These are phyloP conservation scores for Pangasius mekongensis DNA, from an alignment of 2,797 vertebrate species.

Conservation along the genomic window DNA sequence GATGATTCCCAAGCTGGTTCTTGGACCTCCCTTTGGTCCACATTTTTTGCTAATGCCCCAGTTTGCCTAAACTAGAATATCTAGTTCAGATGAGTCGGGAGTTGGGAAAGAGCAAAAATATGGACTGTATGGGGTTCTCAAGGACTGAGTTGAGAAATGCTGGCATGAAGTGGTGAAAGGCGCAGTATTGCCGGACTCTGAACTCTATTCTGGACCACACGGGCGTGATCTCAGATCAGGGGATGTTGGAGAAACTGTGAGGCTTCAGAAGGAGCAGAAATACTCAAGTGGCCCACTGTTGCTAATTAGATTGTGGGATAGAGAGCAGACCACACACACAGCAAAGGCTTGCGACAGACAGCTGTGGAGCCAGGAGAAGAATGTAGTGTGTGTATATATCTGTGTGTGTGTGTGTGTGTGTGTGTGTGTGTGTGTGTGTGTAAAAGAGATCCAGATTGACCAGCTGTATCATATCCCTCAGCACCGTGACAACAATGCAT, in stretches of 20 bases:
- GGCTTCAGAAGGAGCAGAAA: background rate
- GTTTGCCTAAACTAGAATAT: background rate
- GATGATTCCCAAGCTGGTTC: background rate
- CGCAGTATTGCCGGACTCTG: background rate
- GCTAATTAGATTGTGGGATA: conserved; percentile 29
- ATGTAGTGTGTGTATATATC: conserved; percentile 23
- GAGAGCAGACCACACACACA: conserved; percentile 32
- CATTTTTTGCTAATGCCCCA: background rate
- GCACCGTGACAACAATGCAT: conserved; percentile 7
- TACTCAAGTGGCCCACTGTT: background rate
- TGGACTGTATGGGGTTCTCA: background rate
- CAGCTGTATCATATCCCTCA: conserved; percentile 42
- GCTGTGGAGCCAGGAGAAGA: conserved; percentile 34
- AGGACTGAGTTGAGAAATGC: background rate
- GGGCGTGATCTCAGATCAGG: background rate
- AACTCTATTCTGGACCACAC: background rate
- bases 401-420: conserved; percentile 18
- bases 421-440: background rate
- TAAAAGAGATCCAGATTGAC: conserved; percentile 7
- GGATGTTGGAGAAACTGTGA: background rate
- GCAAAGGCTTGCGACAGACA: conserved; percentile 20
- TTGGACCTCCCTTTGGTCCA: background rate
- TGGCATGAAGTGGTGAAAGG: background rate
- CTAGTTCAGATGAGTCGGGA: background rate
- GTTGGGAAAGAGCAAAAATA: background rate